Percentiles rank a stretch among this genome's conserved stretches.
phyloP scores from a whole-genome alignment of 2,113 vertebrate species.

The Nibea albiflora region DNA sequence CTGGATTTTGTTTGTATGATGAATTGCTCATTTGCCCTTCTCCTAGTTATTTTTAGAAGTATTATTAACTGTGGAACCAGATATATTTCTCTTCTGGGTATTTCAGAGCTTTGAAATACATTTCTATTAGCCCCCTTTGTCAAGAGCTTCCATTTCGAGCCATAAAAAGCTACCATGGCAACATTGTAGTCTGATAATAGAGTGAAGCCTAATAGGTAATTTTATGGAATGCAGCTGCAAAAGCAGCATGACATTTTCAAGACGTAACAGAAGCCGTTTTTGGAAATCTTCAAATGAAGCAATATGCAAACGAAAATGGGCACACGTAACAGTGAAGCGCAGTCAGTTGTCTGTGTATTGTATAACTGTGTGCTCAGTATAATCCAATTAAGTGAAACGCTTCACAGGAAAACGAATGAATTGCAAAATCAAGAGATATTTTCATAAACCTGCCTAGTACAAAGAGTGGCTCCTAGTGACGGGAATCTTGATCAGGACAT shows the following conservation, averaged over 20 bases:
- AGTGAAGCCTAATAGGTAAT: conserved; percentile 6
- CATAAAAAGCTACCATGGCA: conserved; percentile 29
- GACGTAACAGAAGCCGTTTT: background rate
- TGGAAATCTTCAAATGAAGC: background rate
- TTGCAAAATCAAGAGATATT: too few species aligned
- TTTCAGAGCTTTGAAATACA: background rate
- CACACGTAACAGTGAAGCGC: background rate
- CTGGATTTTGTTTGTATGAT: background rate
- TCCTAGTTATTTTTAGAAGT: background rate
- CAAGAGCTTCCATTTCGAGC: conserved; percentile 14
- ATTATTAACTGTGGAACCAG: background rate
- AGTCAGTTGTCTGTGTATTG: background rate
- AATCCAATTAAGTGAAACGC: background rate
- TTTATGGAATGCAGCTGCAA: background rate
- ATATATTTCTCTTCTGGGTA: background rate
- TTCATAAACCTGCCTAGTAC: too few species aligned
- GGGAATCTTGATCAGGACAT: too few species aligned
- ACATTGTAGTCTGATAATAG: conserved; percentile 11
- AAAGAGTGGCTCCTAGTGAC: too few species aligned
- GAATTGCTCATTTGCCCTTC: background rate
- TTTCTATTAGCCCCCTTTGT: background rate
- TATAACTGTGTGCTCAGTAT: background rate
- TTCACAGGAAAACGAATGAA: background rate
- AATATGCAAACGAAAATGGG: background rate
- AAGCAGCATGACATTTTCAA: background rate